These are phyloP conservation scores for Mobula birostris DNA, from an alignment of 2,113 vertebrate species.

Conservation along the genomic window DNA sequence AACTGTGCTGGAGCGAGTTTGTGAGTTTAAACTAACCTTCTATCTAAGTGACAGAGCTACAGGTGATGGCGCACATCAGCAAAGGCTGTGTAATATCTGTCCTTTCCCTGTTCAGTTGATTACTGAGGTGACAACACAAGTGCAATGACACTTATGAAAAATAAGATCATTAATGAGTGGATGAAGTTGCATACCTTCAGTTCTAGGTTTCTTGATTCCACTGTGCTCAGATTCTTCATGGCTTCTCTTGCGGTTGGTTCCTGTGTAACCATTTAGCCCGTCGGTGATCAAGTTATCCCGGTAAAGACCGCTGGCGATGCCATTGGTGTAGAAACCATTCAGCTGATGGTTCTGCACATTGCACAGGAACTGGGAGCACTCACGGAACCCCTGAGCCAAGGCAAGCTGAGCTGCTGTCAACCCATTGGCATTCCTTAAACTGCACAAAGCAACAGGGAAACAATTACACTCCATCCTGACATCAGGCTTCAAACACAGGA, in stretches of 20 bases:
- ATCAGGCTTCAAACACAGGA: conserved; percentile 7
- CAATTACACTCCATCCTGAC: conserved; percentile 59
- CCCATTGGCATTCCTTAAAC: conserved; percentile 86
- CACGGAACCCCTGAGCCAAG: conserved; percentile 79
- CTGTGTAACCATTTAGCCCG: conserved; percentile 56
- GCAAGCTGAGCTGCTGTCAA: conserved; percentile 94
- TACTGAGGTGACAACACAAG: neutral
- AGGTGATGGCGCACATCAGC: neutral
- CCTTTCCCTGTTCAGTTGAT: neutral
- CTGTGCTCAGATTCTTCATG: conserved; percentile 57
- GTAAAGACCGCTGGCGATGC: conserved; percentile 60
- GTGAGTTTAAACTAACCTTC: too few relatives aligned
- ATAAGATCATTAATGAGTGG: conserved; percentile 41
- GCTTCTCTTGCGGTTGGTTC: conserved; percentile 73
- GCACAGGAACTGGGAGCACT: conserved; percentile 81
- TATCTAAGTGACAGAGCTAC: too few relatives aligned
- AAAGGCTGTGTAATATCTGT: neutral
- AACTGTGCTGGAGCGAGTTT: too few relatives aligned
- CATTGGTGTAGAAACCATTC: conserved; percentile 64
- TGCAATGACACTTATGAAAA: conserved; percentile 5
- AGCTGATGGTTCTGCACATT: conserved; percentile 78
- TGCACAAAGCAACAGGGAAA: conserved; percentile 63
- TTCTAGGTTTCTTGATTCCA: conserved; percentile 74
- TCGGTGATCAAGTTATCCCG: conserved; percentile 52
- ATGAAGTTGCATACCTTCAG: conserved; percentile 60